phyloP scores from a whole-genome alignment of 2,113 vertebrate species.

The Hydropotes inermis region DNA sequence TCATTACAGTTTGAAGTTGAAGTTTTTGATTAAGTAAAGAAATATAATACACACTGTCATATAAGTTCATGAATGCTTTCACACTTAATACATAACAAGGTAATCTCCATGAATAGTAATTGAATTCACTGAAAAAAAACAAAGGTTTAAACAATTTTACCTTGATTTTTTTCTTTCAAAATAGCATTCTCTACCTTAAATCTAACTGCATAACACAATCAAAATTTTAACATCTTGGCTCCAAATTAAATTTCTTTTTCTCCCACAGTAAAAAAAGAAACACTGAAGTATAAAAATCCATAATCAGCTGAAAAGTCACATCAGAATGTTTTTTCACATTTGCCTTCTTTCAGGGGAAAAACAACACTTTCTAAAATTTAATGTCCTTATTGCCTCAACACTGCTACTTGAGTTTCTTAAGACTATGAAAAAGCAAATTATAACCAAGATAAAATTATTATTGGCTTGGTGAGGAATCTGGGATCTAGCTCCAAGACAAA shows the following conservation, averaged over 20 bases:
- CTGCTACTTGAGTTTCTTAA: background rate
- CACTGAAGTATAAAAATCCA: background rate
- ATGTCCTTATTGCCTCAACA: background rate
- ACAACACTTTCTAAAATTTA: background rate
- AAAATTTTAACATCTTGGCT: background rate
- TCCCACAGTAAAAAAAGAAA: conserved; percentile 1
- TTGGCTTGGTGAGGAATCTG: background rate
- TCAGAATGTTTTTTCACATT: background rate
- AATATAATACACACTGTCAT: background rate
- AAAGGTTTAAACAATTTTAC: background rate
- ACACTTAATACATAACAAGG: background rate
- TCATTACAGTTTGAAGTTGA: background rate
- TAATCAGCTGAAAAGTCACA: background rate
- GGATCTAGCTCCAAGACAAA: background rate
- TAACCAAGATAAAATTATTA: background rate
- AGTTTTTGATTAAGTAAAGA: background rate
- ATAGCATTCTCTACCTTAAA: background rate
- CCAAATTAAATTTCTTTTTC: background rate
- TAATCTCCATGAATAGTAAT: background rate
- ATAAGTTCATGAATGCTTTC: background rate
- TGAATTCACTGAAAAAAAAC: background rate
- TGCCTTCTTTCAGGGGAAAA: background rate
- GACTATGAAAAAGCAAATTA: background rate
- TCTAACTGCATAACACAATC: background rate
- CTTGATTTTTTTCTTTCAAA: background rate